Evolutionary conservation across 2,113 vertebrate species (phyloP), one percentile per base, ranked within the genome.

Genomic region (Gopherus evgoodei): DNA sequence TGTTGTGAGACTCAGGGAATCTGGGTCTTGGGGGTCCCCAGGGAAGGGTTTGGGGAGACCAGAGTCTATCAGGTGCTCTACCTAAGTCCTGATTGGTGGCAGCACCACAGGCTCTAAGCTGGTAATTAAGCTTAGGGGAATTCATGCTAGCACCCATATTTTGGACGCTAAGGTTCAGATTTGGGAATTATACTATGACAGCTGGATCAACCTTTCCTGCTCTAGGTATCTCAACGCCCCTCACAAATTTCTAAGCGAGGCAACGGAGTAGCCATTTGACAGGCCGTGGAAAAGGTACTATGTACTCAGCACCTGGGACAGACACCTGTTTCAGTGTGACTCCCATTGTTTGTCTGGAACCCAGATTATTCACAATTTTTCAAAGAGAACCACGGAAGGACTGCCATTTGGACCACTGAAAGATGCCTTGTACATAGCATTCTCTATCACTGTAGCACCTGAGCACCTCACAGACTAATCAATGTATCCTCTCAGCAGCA

Each of bases 181-280:
- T 42, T 42, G 42, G 42, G 42, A 42, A 42, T 42, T 42, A 42
- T 42, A 42, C 42, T 42, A 42, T 42, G 42, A 42, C 42, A 42
- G 42, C 42, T 42, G 2, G 1, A 16, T 2, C 49, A 27, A 3
- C 1, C 0, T 52, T n/a, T 47, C 57, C 25, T 12, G 89, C 38
- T 22, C 59, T 50, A 0, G 62, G 35, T n/a, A n/a, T 38, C 62
- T 27, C 3, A 10, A 1, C 27, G n/a, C 82, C 4, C 2, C 0
- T 0, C 21, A 35, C 21, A 42, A 78, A 80, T n/a, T 2, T 75
- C 69, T 11, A 16, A 21, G 56, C 4, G 49, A 31, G 78, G 38
- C 10, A 42, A 21, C 17, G 56, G 12, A 0, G 0, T 13, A 1
- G 27, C 54, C 7, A n/a, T 78, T 1, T 21, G 53, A 29, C 3